Evolutionary conservation across 2,888 invertebrate species (phyloP).

Genomic region (Tridacna crocea): DNA sequence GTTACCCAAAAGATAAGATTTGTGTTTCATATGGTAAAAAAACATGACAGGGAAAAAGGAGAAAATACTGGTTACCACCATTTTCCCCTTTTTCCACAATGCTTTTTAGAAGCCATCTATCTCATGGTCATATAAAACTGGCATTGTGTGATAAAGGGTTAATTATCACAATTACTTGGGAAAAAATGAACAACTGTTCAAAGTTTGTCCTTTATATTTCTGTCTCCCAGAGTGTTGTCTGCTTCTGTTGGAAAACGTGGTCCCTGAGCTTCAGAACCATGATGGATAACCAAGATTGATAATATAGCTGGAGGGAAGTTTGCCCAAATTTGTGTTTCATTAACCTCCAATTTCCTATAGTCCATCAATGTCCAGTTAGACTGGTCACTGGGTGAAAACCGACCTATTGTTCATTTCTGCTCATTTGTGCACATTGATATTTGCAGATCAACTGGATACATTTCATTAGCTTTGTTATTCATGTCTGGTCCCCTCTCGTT

Average conservation of each 20-base stretch:
- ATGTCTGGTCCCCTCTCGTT: neutral
- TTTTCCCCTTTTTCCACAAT: neutral
- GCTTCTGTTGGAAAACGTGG: neutral
- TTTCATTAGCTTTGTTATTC: slow-evolving; percentile 4
- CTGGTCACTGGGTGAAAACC: neutral
- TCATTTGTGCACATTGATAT: slow-evolving; percentile 11
- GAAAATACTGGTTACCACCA: neutral
- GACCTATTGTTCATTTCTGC: slow-evolving; percentile 19
- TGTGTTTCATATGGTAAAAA: neutral
- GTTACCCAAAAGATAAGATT: neutral
- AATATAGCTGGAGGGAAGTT: slow-evolving; percentile 23
- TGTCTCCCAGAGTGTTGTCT: neutral
- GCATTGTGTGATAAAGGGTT: no score
- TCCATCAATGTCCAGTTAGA: slow-evolving; percentile 48
- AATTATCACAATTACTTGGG: no score
- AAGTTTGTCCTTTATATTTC: no score
- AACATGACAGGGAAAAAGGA: neutral
- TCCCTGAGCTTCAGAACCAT: neutral
- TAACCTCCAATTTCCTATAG: slow-evolving; percentile 45
- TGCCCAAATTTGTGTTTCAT: slow-evolving; percentile 50
- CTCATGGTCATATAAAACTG: no score
- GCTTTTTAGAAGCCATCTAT: neutral
- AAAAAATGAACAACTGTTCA: no score
- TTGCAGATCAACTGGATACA: slow-evolving; percentile 15
- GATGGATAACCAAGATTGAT: slow-evolving; percentile 37